Conservation (phyloP, 1,140 invertebrate species). For the Campoletis sonorensis region DNA sequence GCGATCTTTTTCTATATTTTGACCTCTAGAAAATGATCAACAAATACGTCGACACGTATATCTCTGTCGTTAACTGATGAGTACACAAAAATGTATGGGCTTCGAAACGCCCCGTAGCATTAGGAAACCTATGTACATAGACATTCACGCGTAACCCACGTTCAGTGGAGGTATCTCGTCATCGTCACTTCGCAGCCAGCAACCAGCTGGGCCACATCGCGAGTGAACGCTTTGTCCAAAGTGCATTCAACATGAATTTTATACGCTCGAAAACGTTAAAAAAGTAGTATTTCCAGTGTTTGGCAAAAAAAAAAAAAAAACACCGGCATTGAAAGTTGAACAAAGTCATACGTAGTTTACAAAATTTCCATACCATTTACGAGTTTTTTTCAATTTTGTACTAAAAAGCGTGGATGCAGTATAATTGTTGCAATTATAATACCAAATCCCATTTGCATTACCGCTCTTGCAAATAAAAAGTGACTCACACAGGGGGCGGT, state of each 20-base stretch:
- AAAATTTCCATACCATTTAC: too few species aligned
- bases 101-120: conserved; percentile 16
- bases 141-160: not conserved
- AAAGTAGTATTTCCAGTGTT: not conserved
- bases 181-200: conserved; percentile 35
- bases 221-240: not conserved
- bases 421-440: too few species aligned
- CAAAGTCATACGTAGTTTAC: too few species aligned
- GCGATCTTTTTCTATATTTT: too few species aligned
- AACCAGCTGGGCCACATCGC: not conserved
- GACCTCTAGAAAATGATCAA: too few species aligned
- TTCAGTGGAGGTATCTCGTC: not conserved
- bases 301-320: too few species aligned
- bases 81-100: not conserved
- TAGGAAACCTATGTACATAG: not conserved
- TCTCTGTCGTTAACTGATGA: not conserved
- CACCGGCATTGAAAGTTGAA: too few species aligned
- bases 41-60: too few species aligned
- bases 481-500: too few species aligned
- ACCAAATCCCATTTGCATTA: too few species aligned
- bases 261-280: not conserved
- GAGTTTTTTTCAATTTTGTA: not conserved
- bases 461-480: not conserved
- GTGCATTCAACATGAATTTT: conserved; percentile 1
- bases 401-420: not conserved